Evolutionary conservation across 2,797 vertebrate species (phyloP), one percentile per base, ranked within the genome.

Genomic region (Huso huso): DNA sequence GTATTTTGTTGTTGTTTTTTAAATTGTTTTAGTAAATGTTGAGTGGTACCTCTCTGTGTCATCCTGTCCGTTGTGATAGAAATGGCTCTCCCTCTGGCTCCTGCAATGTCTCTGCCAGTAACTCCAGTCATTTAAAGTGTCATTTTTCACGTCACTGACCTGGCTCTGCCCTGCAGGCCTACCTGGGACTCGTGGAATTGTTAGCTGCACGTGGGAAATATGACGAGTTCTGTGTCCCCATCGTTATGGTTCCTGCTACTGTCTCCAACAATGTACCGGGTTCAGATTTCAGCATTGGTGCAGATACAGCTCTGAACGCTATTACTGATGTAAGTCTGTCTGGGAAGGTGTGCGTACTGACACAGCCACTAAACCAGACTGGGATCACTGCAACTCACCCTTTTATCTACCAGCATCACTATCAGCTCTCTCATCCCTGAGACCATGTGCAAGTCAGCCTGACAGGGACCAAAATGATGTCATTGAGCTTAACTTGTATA

Each of bases 261-360:
- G 94, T 97, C 77, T 97, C 95, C 91, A 98, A 96, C 93, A 98
- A 97, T 83, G 92, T 97, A 66, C 95, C 95, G 0, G 95, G 95
- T 71, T 96, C 95, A 72, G 94, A 98, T 84, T 94, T 97, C 87
- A 96, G 95, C 92, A 95, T 96, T 76, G 95, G 95, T 79, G 94
- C 95, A 76, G 95, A 98, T 82, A 98, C 95, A 0, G 94, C 95
- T 81, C 90, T 98, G 88, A 97, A 97, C 71, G 95, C 95, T 82
- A 97, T 98, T 77, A 96, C 94, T 60, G 91, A 94, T 64, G 94
- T 99, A 95, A 99, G 96, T 97, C 87, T 8, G 71, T 58, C 69
- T 63, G 75, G 69, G 66, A 67, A 69, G 68, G 62, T 71, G 67
- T 61, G 68, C 69, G 72, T 59, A 7, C 71, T 76, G 74, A 79